Evolutionary conservation across 2,888 invertebrate species (phyloP), one percentile per base, ranked within the genome.

Genomic region (Microchrysa polita): DNA sequence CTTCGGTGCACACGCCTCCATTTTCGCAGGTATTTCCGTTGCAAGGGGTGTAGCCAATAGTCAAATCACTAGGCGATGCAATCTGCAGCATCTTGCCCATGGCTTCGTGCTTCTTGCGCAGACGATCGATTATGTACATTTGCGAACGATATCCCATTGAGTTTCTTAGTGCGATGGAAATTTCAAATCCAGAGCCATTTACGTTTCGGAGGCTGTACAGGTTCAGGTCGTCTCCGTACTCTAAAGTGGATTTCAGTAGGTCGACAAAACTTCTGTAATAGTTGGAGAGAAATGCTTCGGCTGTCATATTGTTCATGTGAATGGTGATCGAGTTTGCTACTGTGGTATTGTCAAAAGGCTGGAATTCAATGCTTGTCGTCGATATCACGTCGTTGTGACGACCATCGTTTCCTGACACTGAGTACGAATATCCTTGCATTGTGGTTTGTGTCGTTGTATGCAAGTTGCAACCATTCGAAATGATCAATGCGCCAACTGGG

Each of bases 321-420:
- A 96, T 83, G 0, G 94, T 92, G 0, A 96, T 87, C 10, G 94
- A 94, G 82, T 95, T 93, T 72, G 92, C 91, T 4, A 97, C 88
- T 0, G 96, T 96, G 14, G 85, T 84, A 81, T 96, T 95, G 78
- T 92, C 91, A 81, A 96, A 94, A 2, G 89, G 87, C 67, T 92
- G 87, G 80, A 95, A 95, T 81, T 94, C 92, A 0, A 97, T 90
- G 5, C 92, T 92, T 2, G 96, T 91, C 7, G 92, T 92, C 1
- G 96, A 97, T n/a, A 90, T 86, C 0, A 97, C 97, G 83, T 94
- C 93, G 73, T 89, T 88, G 81, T 96, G 95, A 78, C 90, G 90
- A 0, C 97, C 97, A 84, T 98, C 98, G 82, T 93, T 95, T 1
- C 96, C 96, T 9, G 91, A 90, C 0, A 97, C 90, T 40, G 91